These are phyloP conservation scores for Dendrolimus houi DNA, from an alignment of 2,888 invertebrate species.

Conservation along the genomic window DNA sequence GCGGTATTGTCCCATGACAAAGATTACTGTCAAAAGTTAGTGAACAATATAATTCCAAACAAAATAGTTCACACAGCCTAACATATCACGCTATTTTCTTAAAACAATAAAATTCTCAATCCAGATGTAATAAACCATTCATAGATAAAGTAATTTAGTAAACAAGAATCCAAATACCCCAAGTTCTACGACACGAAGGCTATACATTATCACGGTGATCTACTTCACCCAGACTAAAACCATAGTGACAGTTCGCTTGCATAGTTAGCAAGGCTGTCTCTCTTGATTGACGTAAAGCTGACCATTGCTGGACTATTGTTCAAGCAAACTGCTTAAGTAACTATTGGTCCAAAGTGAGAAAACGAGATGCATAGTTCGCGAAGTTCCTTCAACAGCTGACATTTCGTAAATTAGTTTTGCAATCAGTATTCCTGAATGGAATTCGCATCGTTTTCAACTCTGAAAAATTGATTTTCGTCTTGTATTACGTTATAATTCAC, in stretches of 20 bases:
- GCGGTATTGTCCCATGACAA: too few relatives aligned
- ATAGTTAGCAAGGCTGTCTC: constrained; percentile 22
- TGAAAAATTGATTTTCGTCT: too few relatives aligned
- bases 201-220: too few relatives aligned
- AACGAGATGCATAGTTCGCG: constrained; percentile 42
- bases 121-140: too few relatives aligned
- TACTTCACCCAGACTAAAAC: too few relatives aligned
- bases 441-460: constrained; percentile 33
- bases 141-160: too few relatives aligned
- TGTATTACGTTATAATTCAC: too few relatives aligned
- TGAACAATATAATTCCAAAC: too few relatives aligned
- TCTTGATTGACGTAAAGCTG: constrained; percentile 64
- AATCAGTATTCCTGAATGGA: constrained; percentile 28
- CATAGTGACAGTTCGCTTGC: constrained; percentile 25
- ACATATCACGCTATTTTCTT: too few relatives aligned
- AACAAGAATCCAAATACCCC: neutral
- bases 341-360: constrained; percentile 17
- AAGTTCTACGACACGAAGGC: neutral
- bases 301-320: constrained; percentile 51
- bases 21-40: too few relatives aligned
- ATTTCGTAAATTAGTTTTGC: constrained; percentile 43
- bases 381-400: constrained; percentile 31
- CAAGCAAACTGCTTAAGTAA: constrained; percentile 26
- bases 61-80: too few relatives aligned
- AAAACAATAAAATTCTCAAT: too few relatives aligned